A percentile compares a stretch with the other conserved stretches of the same genome.
Conservation (phyloP, 2,888 invertebrate species). For the Noctua pronuba region DNA sequence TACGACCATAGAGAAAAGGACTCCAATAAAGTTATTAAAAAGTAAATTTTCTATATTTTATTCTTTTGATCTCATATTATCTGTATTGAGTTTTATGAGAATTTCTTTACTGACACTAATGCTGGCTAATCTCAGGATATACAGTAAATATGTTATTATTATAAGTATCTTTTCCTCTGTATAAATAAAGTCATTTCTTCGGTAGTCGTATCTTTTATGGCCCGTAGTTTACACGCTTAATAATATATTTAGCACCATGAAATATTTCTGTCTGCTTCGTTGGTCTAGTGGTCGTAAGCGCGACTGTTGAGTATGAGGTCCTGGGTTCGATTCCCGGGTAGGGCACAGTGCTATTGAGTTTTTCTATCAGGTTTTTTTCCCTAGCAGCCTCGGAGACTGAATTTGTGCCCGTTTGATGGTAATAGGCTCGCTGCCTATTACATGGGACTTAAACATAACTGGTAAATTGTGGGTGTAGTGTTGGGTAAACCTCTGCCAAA, state of each 20-base stretch:
- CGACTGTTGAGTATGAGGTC: background rate
- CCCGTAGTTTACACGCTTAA: slow-evolving; percentile 44
- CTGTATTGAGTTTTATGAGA: slow-evolving; percentile 25
- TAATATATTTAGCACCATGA: slow-evolving; percentile 6
- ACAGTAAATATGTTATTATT: slow-evolving; percentile 33
- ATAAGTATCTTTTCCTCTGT: slow-evolving; percentile 23
- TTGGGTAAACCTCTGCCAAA: no score
- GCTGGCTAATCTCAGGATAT: slow-evolving; percentile 31
- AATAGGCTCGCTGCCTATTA: background rate
- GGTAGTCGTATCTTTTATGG: slow-evolving; percentile 40
- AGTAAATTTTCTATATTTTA: background rate
- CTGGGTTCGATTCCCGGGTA: background rate
- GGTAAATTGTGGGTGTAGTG: no score
- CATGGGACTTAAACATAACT: no score
- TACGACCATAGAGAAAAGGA: no score
- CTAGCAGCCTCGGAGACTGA: background rate
- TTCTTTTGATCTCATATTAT: slow-evolving; percentile 27
- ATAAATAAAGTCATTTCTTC: slow-evolving; percentile 54
- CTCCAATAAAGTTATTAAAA: slow-evolving; percentile 4
- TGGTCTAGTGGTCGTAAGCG: no score
- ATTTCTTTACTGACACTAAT: slow-evolving; percentile 47
- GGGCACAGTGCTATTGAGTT: background rate
- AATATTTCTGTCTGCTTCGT: background rate
- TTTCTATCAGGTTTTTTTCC: background rate
- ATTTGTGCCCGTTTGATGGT: background rate